These are phyloP conservation scores for Phocoena phocoena DNA, from an alignment of 2,113 vertebrate species.

Conservation along the genomic window DNA sequence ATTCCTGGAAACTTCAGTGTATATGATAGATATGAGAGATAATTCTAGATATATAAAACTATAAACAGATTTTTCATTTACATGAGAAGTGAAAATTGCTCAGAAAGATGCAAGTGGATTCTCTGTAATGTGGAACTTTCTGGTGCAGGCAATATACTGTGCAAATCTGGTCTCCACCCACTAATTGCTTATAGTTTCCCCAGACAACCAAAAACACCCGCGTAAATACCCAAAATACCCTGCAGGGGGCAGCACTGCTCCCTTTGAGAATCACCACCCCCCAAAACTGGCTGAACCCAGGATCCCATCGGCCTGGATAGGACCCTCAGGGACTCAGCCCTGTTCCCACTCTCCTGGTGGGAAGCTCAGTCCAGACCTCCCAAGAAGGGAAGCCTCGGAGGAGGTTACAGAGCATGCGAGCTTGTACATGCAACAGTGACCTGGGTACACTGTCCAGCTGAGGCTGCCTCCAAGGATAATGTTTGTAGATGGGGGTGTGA, in stretches of 20 bases:
- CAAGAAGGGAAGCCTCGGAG: not conserved
- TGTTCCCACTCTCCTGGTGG: rapidly evolving
- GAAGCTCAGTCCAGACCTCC: not conserved
- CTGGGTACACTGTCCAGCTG: not conserved
- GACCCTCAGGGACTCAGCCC: not conserved
- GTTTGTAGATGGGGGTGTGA: conserved; percentile 22
- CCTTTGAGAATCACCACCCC: not conserved
- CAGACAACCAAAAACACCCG: not conserved
- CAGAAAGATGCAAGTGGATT: not conserved
- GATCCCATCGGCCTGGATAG: too few relatives aligned
- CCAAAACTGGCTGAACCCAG: not conserved
- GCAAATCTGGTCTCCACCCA: not conserved
- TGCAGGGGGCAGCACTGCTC: not conserved
- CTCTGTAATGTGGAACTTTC: not conserved
- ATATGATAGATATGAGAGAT: not conserved
- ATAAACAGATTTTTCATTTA: not conserved
- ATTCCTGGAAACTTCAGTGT: not conserved
- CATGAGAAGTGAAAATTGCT: not conserved
- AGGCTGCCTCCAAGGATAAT: conserved; percentile 65
- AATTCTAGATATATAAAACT: not conserved
- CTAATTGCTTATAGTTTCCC: not conserved
- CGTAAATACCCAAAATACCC: not conserved
- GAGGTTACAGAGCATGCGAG: not conserved
- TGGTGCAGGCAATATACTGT: not conserved
- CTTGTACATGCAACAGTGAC: not conserved